A percentile compares a stretch with the other conserved stretches of the same genome.
Conservation (phyloP, 1,140 invertebrate genomes). For the Papilio polyxenes region DNA sequence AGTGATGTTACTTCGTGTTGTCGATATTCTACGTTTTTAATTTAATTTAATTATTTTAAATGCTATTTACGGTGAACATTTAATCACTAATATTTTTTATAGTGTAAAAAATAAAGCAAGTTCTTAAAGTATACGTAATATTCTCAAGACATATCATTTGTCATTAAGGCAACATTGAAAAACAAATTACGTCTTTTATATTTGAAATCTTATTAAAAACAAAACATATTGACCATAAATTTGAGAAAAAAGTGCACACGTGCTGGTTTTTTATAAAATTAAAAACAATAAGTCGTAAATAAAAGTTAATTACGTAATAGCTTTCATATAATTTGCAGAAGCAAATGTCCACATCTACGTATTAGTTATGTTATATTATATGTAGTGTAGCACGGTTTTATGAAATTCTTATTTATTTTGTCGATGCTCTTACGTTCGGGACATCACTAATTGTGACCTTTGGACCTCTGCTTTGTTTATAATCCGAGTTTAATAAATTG, state of each 20-base stretch:
- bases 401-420: conserved; percentile 25
- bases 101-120: no score
- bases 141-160: neutral
- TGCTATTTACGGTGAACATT: neutral
- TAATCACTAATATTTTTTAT: no score
- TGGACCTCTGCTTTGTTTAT: conserved; percentile 55
- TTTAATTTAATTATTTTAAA: neutral
- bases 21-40: neutral
- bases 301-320: neutral
- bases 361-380: neutral
- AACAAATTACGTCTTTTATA: neutral
- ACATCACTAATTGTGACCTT: conserved; percentile 51
- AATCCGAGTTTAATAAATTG: conserved; percentile 49
- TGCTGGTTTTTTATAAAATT: neutral
- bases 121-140: no score
- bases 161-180: neutral
- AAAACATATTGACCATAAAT: conserved; percentile 1
- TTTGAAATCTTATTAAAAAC: neutral
- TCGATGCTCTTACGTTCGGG: conserved; percentile 39
- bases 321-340: neutral
- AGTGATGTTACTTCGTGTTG: neutral
- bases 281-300: conserved; percentile 2
- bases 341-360: neutral
- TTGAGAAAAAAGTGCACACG: neutral
- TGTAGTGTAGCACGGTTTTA: neutral